Percentiles rank a stretch among this genome's conserved stretches.
Evolutionary conservation across 2,113 vertebrate species (phyloP).

Genomic region (Lepus timidus): DNA sequence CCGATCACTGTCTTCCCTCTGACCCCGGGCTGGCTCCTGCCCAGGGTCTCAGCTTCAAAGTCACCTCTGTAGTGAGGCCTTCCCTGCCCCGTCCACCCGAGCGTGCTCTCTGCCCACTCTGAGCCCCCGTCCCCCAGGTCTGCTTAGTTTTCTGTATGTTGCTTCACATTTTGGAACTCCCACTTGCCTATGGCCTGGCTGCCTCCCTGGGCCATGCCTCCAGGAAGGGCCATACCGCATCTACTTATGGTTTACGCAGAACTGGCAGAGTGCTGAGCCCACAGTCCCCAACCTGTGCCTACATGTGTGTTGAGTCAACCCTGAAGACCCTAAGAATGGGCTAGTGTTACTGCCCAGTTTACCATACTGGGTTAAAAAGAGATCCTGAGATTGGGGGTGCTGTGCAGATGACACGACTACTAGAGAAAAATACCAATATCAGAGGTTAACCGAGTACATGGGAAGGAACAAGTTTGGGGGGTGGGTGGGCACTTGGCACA

Average conservation of each 20-base stretch:
- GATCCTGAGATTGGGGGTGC: neutral
- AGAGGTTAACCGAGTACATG: neutral
- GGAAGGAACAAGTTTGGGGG: neutral
- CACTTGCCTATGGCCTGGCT: neutral
- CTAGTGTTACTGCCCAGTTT: neutral
- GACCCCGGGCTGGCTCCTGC: neutral
- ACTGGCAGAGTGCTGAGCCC: neutral
- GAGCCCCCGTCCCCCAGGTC: neutral
- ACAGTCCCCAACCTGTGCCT: neutral
- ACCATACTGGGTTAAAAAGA: neutral
- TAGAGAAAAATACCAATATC: neutral
- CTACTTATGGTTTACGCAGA: rapidly evolving
- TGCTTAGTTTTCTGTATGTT: neutral
- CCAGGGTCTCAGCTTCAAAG: neutral
- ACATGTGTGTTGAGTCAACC: neutral
- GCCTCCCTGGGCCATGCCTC: neutral
- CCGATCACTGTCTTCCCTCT: neutral
- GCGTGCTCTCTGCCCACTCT: neutral
- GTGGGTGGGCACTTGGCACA: no score
- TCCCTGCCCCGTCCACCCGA: neutral
- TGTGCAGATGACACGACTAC: rapidly evolving
- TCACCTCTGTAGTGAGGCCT: neutral
- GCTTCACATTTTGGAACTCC: neutral
- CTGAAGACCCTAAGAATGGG: neutral
- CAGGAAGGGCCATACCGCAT: neutral